Conservation (phyloP, 2,113 vertebrate genomes). For the Diadophis punctatus region DNA sequence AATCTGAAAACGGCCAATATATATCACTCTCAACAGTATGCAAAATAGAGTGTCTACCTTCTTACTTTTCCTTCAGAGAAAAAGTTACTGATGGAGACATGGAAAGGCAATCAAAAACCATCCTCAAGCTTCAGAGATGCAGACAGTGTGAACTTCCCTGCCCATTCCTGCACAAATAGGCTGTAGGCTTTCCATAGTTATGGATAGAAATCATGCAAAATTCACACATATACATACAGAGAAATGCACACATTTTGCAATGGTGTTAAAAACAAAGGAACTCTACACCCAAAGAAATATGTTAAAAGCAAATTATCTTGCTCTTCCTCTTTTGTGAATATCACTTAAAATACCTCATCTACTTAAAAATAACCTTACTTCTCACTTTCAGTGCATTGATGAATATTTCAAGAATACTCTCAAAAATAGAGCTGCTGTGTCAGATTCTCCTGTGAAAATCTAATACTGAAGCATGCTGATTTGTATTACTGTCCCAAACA, state of each 20-base stretch:
- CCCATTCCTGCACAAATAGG: neutral
- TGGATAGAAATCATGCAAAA: neutral
- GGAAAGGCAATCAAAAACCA: neutral
- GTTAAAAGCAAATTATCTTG: neutral
- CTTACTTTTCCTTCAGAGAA: neutral
- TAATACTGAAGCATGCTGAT: neutral
- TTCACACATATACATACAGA: neutral
- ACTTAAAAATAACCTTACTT: neutral
- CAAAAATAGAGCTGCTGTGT: neutral
- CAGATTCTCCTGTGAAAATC: neutral
- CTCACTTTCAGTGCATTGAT: neutral
- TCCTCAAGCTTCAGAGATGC: neutral
- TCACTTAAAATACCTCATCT: neutral
- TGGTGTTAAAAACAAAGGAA: neutral
- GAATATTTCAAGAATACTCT: neutral
- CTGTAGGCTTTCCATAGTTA: neutral
- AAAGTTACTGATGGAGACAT: neutral
- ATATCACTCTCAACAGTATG: neutral
- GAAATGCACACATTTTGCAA: neutral
- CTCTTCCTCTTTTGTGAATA: neutral
- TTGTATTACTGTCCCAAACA: neutral
- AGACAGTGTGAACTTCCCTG: neutral
- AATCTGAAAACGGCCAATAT: slow-evolving; percentile 12
- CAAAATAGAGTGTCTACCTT: neutral
- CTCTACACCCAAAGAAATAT: neutral